Conservation (phyloP, 2,797 vertebrate genomes). For the Gorsachius magnificus region DNA sequence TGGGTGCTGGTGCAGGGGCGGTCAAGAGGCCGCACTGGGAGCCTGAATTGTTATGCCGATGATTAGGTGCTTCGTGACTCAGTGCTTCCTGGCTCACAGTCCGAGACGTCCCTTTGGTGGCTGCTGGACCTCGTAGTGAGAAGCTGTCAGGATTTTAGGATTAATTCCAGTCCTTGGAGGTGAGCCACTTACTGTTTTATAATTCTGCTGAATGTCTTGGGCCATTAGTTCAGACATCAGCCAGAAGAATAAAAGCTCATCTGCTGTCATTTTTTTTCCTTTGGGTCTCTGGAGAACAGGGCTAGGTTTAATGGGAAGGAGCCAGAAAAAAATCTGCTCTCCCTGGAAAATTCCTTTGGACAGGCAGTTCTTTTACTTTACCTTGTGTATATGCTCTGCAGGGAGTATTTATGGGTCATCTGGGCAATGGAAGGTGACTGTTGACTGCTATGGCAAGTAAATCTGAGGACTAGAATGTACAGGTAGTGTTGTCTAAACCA, state of each 20-base stretch:
- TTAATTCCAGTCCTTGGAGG: slow-evolving; percentile 22
- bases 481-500: neutral
- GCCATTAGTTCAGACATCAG: slow-evolving; percentile 37
- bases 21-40: rapidly evolving
- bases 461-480: neutral
- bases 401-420: neutral
- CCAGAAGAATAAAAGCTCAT: slow-evolving; percentile 6
- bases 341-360: neutral
- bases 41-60: rapidly evolving
- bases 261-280: neutral
- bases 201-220: slow-evolving; percentile 11
- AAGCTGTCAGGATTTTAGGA: neutral
- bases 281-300: neutral
- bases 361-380: neutral
- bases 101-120: neutral
- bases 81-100: neutral
- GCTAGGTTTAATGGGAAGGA: neutral
- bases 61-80: neutral
- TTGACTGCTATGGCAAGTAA: neutral
- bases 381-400: neutral
- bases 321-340: neutral
- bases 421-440: neutral
- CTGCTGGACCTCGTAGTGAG: neutral
- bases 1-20: neutral
- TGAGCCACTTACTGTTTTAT: neutral